Conservation (phyloP, 2,888 invertebrate genomes). For the Norana najaformis region DNA sequence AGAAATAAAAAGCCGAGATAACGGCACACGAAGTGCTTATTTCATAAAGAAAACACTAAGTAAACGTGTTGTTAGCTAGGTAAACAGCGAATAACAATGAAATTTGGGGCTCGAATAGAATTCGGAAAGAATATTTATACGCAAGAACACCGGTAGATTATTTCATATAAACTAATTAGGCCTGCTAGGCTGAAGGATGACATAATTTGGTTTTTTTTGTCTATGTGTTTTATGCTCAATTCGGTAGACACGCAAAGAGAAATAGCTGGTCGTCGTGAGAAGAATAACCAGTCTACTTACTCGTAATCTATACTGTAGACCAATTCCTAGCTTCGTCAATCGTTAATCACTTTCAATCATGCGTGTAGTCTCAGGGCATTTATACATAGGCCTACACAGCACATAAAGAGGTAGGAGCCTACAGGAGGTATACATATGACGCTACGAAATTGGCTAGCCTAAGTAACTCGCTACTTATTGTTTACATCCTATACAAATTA, state of each 20-base stretch:
- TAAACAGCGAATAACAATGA: no score
- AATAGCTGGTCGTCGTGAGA: background rate
- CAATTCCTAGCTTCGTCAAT: no score
- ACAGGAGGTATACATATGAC: conserved; percentile 13
- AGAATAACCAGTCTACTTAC: background rate
- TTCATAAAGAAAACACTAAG: background rate
- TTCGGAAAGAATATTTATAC: no score
- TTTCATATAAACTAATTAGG: no score
- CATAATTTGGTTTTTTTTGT: background rate
- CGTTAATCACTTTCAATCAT: background rate
- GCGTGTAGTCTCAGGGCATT: background rate
- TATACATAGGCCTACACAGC: background rate
- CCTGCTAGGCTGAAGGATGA: no score
- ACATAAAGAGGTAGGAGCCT: background rate
- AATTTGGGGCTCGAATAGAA: no score
- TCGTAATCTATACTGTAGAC: background rate
- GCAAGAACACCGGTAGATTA: no score
- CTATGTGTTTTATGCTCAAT: background rate
- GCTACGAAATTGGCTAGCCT: background rate
- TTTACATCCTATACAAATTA: background rate
- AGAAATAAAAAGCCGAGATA: background rate
- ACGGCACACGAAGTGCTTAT: background rate
- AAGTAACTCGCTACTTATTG: conserved; percentile 5
- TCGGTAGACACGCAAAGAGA: background rate
- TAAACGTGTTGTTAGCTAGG: background rate